A percentile compares a stretch with the other conserved stretches of the same genome.
Conservation (phyloP, 92 coral and sea anemone species). For the Chrysogorgia sp. region DNA sequence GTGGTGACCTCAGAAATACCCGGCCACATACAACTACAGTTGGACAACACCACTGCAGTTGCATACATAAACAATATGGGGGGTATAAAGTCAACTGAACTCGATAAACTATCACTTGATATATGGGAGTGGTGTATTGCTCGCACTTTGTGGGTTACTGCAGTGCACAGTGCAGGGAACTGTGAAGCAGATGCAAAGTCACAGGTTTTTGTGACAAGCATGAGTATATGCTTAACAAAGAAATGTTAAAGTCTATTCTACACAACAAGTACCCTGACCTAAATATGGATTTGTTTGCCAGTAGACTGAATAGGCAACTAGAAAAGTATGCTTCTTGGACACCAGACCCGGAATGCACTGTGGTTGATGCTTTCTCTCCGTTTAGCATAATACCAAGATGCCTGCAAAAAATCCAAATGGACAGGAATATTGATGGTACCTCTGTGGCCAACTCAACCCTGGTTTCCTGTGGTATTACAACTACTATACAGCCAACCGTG, state of each 20-base stretch:
- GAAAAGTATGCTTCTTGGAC: conserved; percentile 53
- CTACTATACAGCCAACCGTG: conserved; percentile 56
- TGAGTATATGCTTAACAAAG: conserved; percentile 46
- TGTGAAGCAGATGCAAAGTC: conserved; percentile 37
- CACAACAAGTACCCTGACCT: conserved; percentile 48
- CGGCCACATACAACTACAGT: conserved; percentile 53
- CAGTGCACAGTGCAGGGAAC: conserved; percentile 50
- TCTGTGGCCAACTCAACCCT: conserved; percentile 60
- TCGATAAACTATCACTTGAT: conserved; percentile 48
- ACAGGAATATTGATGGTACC: conserved; percentile 55
- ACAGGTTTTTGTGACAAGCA: conserved; percentile 42
- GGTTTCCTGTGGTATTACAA: conserved; percentile 39
- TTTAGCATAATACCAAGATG: conserved; percentile 54
- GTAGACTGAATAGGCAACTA: conserved; percentile 44
- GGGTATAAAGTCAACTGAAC: conserved; percentile 33
- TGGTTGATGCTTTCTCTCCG: conserved; percentile 60
- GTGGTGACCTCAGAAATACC: conserved; percentile 29
- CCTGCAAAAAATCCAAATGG: conserved; percentile 49
- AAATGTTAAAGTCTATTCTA: conserved; percentile 29
- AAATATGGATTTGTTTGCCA: conserved; percentile 47
- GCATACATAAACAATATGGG: no score
- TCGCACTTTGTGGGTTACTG: conserved; percentile 49
- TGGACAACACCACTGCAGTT: conserved; percentile 58
- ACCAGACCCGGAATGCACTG: conserved; percentile 57
- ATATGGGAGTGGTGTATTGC: conserved; percentile 53